These are phyloP conservation scores for Echeneis naucrates DNA, from an alignment of 2,797 vertebrate genomes.

Conservation along the genomic window DNA sequence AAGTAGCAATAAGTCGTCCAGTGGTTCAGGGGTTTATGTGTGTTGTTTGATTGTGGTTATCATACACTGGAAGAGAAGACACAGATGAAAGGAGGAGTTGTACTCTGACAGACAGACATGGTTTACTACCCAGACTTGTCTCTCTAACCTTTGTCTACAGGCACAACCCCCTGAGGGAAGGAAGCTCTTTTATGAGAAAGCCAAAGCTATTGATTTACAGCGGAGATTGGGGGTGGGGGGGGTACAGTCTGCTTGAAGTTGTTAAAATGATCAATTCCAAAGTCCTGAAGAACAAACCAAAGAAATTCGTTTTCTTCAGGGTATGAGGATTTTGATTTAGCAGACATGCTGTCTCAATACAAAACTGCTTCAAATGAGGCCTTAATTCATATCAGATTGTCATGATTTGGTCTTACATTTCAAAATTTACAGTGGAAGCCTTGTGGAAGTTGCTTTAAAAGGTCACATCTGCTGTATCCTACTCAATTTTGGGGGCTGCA, in stretches of 20 bases:
- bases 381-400: neutral
- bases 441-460: neutral
- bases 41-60: neutral
- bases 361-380: neutral
- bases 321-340: neutral
- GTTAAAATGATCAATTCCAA: slow-evolving; percentile 37
- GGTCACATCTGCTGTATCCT: neutral
- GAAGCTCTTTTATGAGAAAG: slow-evolving; percentile 52
- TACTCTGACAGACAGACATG: slow-evolving; percentile 23
- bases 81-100: neutral
- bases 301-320: slow-evolving; percentile 1
- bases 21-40: neutral
- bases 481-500: too few relatives aligned
- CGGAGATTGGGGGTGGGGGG: slow-evolving; percentile 12
- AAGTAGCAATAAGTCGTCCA: slow-evolving; percentile 5
- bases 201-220: slow-evolving; percentile 50
- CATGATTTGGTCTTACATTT: neutral
- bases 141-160: slow-evolving; percentile 39
- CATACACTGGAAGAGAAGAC: slow-evolving; percentile 2
- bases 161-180: slow-evolving; percentile 23
- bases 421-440: neutral
- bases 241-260: slow-evolving; percentile 13
- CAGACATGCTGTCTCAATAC: neutral
- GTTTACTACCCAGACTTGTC: slow-evolving; percentile 36
- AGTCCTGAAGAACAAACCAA: slow-evolving; percentile 33